Percentiles rank a stretch among this genome's conserved stretches.
Conservation (phyloP, 2,888 invertebrate species). For the Nomada lathburiana region DNA sequence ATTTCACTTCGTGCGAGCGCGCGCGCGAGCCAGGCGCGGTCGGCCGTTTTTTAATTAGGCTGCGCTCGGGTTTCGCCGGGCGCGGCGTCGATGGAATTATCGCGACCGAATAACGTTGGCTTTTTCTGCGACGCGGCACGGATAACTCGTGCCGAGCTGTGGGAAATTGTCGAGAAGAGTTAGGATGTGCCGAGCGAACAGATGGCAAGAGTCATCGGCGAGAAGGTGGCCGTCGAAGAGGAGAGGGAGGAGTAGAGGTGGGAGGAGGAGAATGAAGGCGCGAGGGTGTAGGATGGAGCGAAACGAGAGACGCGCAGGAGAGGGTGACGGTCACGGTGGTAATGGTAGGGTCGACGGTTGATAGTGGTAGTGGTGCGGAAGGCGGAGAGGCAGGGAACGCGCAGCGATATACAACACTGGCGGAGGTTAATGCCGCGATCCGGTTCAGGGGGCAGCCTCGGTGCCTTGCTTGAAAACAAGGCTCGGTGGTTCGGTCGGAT, state of each 20-base stretch:
- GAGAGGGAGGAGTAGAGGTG: constrained; percentile 16
- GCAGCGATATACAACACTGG: constrained; percentile 70
- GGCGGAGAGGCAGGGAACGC: constrained; percentile 57
- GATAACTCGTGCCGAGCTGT: constrained; percentile 14
- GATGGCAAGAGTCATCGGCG: constrained; percentile 60
- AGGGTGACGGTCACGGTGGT: constrained; percentile 61
- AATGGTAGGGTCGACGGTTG: constrained; percentile 54
- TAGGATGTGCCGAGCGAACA: constrained; percentile 56
- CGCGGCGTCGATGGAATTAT: not conserved
- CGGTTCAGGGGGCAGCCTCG: constrained; percentile 82
- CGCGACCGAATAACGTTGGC: not conserved
- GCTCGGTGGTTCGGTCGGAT: constrained; percentile 57
- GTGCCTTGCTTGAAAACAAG: constrained; percentile 76
- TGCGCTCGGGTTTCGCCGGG: not conserved
- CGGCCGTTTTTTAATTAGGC: not conserved
- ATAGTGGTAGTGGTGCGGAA: constrained; percentile 52
- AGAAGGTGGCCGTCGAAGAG: constrained; percentile 46
- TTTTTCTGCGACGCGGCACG: not conserved
- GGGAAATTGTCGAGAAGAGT: constrained; percentile 33
- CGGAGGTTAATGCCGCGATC: constrained; percentile 82
- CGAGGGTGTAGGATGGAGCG: constrained; percentile 27
- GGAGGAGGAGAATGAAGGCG: constrained; percentile 11
- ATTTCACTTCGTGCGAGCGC: not conserved
- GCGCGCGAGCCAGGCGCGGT: not conserved
- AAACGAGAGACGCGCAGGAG: constrained; percentile 41